phyloP scores from a whole-genome alignment of 2,888 invertebrate species.

The Phymatocera aterrima region DNA sequence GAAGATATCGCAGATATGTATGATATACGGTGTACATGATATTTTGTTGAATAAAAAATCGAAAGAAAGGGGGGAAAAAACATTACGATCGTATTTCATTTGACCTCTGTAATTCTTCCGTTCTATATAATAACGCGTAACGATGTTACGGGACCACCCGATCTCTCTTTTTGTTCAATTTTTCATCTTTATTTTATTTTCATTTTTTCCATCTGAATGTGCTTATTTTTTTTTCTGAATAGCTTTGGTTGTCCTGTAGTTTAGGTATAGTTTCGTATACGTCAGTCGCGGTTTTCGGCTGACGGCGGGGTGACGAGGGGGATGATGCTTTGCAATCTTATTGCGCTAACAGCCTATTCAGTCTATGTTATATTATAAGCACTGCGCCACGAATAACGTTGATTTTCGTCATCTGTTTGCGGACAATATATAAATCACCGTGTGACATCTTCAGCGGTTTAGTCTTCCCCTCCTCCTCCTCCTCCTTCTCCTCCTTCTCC shows the following conservation, averaged over 20 bases:
- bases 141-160: too few species aligned
- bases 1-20: too few species aligned
- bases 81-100: too few species aligned
- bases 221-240: neutral
- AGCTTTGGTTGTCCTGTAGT: neutral
- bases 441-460: slow-evolving; percentile 58
- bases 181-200: neutral
- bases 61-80: too few species aligned
- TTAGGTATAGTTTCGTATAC: neutral
- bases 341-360: slow-evolving; percentile 5
- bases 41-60: too few species aligned
- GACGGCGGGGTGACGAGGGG: too few species aligned
- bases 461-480: neutral
- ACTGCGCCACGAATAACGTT: neutral
- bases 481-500: neutral
- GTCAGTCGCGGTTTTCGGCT: neutral
- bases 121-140: too few species aligned
- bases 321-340: slow-evolving; percentile 13
- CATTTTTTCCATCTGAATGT: neutral
- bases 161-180: too few species aligned
- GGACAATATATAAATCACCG: slow-evolving; percentile 51
- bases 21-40: too few species aligned
- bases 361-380: slow-evolving; percentile 19
- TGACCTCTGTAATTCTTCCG: too few species aligned
- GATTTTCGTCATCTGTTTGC: slow-evolving; percentile 33